These are phyloP conservation scores for Caenorhabditis sinica DNA, from an alignment of 2,888 invertebrate species.

Conservation along the genomic window DNA sequence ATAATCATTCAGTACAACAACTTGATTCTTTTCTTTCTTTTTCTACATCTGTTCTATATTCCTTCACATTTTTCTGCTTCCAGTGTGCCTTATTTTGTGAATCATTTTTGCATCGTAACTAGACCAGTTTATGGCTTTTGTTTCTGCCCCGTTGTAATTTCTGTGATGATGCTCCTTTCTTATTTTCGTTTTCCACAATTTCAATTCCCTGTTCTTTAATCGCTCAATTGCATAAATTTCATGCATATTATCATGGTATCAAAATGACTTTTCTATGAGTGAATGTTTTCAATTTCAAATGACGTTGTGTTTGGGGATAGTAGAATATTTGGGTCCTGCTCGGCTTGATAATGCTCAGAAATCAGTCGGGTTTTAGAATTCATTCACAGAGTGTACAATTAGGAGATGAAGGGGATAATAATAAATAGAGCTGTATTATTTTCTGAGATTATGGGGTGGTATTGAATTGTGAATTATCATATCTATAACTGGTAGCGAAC, in stretches of 20 bases:
- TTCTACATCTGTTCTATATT: constrained; percentile 19
- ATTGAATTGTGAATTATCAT: constrained; percentile 35
- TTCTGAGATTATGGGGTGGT: constrained; percentile 32
- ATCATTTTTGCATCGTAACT: not conserved
- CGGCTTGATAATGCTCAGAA: not conserved
- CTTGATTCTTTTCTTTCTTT: constrained; percentile 31
- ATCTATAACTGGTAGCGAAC: constrained; percentile 51
- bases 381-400: constrained; percentile 64
- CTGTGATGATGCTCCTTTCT: constrained; percentile 43
- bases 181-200: not conserved
- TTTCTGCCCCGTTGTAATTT: constrained; percentile 27
- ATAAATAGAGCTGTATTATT: constrained; percentile 9
- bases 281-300: too few relatives aligned
- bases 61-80: constrained; percentile 7
- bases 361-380: constrained; percentile 11
- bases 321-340: too few relatives aligned
- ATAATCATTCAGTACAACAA: constrained; percentile 58
- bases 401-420: constrained; percentile 18
- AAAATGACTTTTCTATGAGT: not conserved
- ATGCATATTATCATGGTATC: constrained; percentile 12
- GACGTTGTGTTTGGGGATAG: too few relatives aligned
- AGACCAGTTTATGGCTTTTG: not conserved
- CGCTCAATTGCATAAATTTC: constrained; percentile 36
- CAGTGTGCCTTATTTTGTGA: constrained; percentile 38
- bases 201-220: constrained; percentile 8